Conservation (phyloP, 2,888 invertebrate genomes). For the Chloromyia formosa region DNA sequence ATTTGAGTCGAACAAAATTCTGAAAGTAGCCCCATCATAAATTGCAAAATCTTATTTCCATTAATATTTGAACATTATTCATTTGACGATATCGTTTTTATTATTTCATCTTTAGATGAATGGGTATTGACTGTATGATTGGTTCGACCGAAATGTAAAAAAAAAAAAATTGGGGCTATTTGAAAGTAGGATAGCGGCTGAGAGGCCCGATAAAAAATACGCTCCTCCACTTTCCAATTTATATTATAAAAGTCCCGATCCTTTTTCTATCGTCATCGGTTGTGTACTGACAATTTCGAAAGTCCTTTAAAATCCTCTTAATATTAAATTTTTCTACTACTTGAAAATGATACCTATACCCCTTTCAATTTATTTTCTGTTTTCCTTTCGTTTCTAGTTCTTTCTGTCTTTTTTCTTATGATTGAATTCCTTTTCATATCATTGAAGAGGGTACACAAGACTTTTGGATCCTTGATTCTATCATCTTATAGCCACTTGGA, state of each 20-base stretch:
- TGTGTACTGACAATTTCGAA: neutral
- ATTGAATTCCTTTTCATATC: slow-evolving; percentile 36
- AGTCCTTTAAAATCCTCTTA: slow-evolving; percentile 42
- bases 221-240: slow-evolving; percentile 19
- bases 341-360: slow-evolving; percentile 44
- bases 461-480: slow-evolving; percentile 35
- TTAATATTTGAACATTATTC: neutral
- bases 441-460: slow-evolving; percentile 32
- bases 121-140: slow-evolving; percentile 24
- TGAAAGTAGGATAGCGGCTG: neutral
- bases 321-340: slow-evolving; percentile 32
- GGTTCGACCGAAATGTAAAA: neutral
- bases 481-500: slow-evolving; percentile 34
- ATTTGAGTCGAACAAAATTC: too few species aligned
- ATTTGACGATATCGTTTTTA: neutral
- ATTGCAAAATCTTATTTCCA: neutral
- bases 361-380: slow-evolving; percentile 45
- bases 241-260: slow-evolving; percentile 5
- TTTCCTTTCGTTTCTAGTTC: slow-evolving; percentile 29
- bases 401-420: slow-evolving; percentile 17
- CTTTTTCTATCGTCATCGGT: neutral
- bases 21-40: neutral
- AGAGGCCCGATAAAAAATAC: neutral
- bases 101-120: neutral
- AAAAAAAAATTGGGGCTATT: neutral